Evolutionary conservation across 2,113 vertebrate genomes (phyloP), one percentile per base, ranked within the genome.

Genomic region (Chamaea fasciata): DNA sequence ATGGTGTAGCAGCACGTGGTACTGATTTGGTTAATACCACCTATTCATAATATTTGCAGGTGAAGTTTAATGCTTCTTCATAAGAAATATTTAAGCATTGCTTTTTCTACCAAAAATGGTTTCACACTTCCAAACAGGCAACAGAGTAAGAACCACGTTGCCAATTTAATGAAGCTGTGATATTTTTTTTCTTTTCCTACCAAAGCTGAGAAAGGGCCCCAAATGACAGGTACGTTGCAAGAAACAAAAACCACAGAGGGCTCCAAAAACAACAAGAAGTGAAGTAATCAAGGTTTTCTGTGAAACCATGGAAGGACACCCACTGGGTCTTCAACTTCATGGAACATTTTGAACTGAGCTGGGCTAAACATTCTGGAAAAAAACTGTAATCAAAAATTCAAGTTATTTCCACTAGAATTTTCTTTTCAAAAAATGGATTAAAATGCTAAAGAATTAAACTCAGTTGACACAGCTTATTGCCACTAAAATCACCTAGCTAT

Each of bases 91-190:
- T 31, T 91, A 92, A 96, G 90, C 89, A 91, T 94, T 92, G 85
- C 79, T 85, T 95, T 95, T 92, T 13, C 68, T 75, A 55, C 49
- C 69, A 96, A 96, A 96, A 94, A 88, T 55, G 6, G 88, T 90
- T 97, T 97, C 94, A 87, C 91, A 89, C 94, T 95, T 97, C 92
- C 65, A 95, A 96, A 84, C 65, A 96, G 70, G 87, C 95, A 95
- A 93, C 86, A 98, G 96, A 97, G 75, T 65, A 83, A 89, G 68
- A 97, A 91, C 53, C 84, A 75, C 7, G 31, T 28, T 95, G 86
- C 79, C 90, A 92, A 62, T 95, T 52, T 55, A 88, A 52, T 75
- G 49, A 94, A 53, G 77, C 77, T 92, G n/a, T 88, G 95, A 94
- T 67, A 44, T 95, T 97, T 15, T 52, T 96, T 70, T 89, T 79